Evolutionary conservation across 2,113 vertebrate genomes (phyloP).

Genomic region (Galbula dea): DNA sequence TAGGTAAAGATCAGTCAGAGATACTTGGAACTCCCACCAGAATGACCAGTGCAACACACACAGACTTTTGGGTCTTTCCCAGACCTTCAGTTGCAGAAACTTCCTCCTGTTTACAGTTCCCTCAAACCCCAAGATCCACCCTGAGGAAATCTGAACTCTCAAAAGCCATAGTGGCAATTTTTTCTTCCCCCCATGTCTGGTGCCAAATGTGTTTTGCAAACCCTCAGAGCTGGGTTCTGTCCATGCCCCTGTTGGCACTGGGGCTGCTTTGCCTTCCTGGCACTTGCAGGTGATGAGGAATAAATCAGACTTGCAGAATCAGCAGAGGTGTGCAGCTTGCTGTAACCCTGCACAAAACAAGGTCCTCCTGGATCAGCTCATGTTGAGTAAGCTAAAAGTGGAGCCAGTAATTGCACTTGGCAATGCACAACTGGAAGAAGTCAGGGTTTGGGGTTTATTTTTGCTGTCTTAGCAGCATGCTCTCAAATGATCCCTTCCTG

Average conservation of each 20-base stretch:
- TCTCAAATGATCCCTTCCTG: not conserved
- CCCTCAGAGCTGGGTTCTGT: not conserved
- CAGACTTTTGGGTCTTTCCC: not conserved
- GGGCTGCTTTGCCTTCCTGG: not conserved
- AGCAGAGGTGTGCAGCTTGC: not conserved
- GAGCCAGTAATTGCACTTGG: not conserved
- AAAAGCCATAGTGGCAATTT: not conserved
- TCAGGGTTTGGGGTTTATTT: not conserved
- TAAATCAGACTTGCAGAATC: not conserved
- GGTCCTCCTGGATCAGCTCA: not conserved
- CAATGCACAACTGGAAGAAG: not conserved
- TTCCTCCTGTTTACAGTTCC: not conserved
- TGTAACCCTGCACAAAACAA: not conserved
- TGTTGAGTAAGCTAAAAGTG: not conserved
- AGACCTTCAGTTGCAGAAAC: not conserved
- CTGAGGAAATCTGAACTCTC: not conserved
- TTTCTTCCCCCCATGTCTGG: not conserved
- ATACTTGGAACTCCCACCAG: not conserved
- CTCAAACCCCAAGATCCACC: not conserved
- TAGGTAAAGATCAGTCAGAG: not conserved
- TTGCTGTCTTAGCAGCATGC: not conserved
- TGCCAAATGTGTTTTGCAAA: not conserved
- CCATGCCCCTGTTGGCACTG: not conserved
- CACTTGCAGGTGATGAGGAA: not conserved
- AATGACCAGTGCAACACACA: not conserved